A percentile compares a stretch with the other conserved stretches of the same genome.
Conservation (phyloP, 2,113 vertebrate genomes). For the Erpornis zantholeuca region DNA sequence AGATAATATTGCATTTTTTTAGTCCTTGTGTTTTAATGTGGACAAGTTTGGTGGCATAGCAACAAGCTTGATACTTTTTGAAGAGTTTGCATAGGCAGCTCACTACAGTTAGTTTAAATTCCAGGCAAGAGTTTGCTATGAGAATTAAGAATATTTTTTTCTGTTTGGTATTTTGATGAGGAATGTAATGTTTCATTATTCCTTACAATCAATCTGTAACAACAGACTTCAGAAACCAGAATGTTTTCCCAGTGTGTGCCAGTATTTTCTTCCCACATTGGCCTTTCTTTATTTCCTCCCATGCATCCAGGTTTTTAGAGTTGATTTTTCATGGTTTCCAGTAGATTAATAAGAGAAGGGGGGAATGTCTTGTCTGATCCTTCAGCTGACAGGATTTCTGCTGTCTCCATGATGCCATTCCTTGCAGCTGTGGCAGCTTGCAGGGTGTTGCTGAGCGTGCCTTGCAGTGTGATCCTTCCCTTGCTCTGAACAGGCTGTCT, state of each 20-base stretch:
- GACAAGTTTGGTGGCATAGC: background rate
- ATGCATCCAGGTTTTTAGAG: background rate
- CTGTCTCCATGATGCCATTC: background rate
- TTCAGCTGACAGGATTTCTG: conserved; percentile 9
- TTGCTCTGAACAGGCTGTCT: conserved; percentile 79
- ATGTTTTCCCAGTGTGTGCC: background rate
- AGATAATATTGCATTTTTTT: background rate
- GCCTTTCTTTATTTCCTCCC: background rate
- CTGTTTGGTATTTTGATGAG: background rate
- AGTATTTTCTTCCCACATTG: background rate
- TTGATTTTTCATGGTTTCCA: background rate
- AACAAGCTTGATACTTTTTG: background rate
- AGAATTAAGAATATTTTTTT: background rate
- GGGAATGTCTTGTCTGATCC: background rate
- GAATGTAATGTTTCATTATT: background rate
- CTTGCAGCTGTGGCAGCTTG: background rate
- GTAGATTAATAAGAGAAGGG: background rate
- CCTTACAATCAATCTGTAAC: background rate
- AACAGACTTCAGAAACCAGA: background rate
- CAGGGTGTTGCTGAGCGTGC: background rate
- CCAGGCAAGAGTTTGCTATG: background rate
- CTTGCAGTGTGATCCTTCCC: background rate
- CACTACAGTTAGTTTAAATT: background rate
- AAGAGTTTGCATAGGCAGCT: background rate
- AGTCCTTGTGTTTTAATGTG: background rate